Conservation (phyloP, 2,797 vertebrate genomes). For the Bradypodion ventrale region DNA sequence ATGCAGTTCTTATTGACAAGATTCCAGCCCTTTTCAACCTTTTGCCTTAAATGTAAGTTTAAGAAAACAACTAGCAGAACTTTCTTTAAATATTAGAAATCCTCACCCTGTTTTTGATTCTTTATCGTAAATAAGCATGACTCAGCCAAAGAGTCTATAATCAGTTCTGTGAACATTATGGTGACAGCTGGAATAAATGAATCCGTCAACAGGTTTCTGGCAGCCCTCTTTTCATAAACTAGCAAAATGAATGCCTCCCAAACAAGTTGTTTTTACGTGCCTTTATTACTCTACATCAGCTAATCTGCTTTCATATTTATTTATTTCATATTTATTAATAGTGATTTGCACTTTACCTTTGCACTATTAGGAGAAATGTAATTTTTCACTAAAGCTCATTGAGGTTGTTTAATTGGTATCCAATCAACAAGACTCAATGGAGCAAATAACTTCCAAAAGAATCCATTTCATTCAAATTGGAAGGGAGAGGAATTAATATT, state of each 20-base stretch:
- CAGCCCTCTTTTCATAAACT: not conserved
- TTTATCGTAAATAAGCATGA: fast-evolving
- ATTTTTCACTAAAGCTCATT: conserved; percentile 51
- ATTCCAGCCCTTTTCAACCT: too few species aligned
- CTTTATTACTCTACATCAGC: conserved; percentile 24
- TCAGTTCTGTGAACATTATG: not conserved
- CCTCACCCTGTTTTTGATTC: too few species aligned
- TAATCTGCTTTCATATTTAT: conserved; percentile 28
- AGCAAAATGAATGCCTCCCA: not conserved
- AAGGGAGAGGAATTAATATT: conserved; percentile 21
- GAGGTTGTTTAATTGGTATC: conserved; percentile 59
- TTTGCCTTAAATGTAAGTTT: not conserved
- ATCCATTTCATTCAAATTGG: conserved; percentile 31
- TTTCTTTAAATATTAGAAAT: not conserved
- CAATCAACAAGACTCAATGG: conserved; percentile 50
- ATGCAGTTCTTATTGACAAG: too few species aligned
- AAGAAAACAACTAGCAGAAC: not conserved
- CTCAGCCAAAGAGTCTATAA: not conserved
- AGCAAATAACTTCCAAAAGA: conserved; percentile 52
- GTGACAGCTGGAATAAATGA: not conserved
- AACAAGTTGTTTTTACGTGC: not conserved
- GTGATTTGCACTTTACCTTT: conserved; percentile 57
- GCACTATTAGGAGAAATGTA: conserved; percentile 69
- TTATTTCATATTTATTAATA: conserved; percentile 61
- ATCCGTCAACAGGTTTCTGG: not conserved